These are phyloP conservation scores for Porites lutea DNA, from an alignment of 64 coral and sea anemone species.

Conservation along the genomic window DNA sequence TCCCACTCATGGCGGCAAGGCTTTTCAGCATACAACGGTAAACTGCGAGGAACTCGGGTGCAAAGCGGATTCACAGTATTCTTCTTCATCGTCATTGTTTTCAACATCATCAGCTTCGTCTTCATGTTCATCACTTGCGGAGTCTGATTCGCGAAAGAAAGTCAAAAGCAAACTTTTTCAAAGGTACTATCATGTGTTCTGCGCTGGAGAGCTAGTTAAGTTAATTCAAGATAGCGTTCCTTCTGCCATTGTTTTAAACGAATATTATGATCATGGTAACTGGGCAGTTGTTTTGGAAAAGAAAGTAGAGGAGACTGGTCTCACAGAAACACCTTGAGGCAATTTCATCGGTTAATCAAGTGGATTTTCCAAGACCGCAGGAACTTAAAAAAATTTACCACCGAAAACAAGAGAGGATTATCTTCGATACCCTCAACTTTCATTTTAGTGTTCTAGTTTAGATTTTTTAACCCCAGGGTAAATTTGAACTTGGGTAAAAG, in stretches of 20 bases:
- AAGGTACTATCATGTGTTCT: slow-evolving; percentile 93
- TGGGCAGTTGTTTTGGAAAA: slow-evolving; percentile 92
- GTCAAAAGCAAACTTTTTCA: slow-evolving; percentile 47
- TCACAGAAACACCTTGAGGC: background rate
- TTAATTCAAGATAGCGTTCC: slow-evolving; percentile 68
- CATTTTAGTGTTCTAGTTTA: too few species aligned
- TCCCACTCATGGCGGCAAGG: background rate
- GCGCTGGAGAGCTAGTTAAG: slow-evolving; percentile 69
- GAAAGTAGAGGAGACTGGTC: background rate
- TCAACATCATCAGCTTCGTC: slow-evolving; percentile 15
- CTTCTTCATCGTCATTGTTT: slow-evolving; percentile 24
- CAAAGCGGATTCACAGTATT: slow-evolving; percentile 3
- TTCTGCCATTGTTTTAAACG: slow-evolving; percentile 64
- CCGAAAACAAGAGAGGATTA: too few species aligned
- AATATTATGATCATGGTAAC: slow-evolving; percentile 92
- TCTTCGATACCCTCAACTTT: too few species aligned
- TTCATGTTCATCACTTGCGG: background rate
- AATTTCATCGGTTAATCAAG: too few species aligned
- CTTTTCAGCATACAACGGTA: slow-evolving; percentile 62
- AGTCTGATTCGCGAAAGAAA: background rate
- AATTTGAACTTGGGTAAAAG: too few species aligned
- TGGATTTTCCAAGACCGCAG: too few species aligned
- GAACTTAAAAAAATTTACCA: too few species aligned
- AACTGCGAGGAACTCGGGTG: slow-evolving; percentile 44
- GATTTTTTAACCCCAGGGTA: too few species aligned